A percentile compares a stretch with the other conserved stretches of the same genome.
Conservation (phyloP, 2,113 vertebrate genomes). For the Cyphomyrus discorhynchus region DNA sequence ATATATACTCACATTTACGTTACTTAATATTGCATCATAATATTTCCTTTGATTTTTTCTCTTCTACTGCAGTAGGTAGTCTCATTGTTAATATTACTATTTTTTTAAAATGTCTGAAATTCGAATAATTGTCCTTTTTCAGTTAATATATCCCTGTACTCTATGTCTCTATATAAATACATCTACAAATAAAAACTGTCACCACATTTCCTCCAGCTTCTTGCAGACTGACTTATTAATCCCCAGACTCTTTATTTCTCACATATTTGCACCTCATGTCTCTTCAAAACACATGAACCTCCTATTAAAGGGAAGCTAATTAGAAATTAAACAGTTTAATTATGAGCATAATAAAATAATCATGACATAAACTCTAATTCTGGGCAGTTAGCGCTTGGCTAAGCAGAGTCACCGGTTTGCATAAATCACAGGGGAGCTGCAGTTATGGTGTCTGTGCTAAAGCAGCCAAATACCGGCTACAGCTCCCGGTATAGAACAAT, state of each 20-base stretch:
- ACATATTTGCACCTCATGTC: not conserved
- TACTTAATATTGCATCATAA: not conserved
- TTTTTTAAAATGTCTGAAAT: not conserved
- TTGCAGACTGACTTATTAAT: too few species aligned
- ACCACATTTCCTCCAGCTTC: not conserved
- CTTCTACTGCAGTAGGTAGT: too few species aligned
- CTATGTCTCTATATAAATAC: not conserved
- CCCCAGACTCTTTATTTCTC: too few species aligned
- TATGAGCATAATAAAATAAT: not conserved
- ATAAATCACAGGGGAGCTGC: too few species aligned
- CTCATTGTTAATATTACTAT: too few species aligned
- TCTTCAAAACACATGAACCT: not conserved
- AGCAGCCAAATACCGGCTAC: too few species aligned
- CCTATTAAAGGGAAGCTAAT: not conserved
- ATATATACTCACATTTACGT: not conserved
- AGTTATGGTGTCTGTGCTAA: too few species aligned
- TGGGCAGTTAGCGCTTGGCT: too few species aligned
- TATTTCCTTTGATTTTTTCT: not conserved
- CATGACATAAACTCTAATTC: too few species aligned
- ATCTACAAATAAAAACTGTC: not conserved
- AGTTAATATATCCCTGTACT: too few species aligned
- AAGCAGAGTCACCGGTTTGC: too few species aligned
- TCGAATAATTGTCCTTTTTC: not conserved
- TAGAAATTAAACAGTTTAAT: not conserved
- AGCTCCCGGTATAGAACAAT: too few species aligned